Conservation (phyloP, 2,113 vertebrate species). For the Dipodomys merriami region DNA sequence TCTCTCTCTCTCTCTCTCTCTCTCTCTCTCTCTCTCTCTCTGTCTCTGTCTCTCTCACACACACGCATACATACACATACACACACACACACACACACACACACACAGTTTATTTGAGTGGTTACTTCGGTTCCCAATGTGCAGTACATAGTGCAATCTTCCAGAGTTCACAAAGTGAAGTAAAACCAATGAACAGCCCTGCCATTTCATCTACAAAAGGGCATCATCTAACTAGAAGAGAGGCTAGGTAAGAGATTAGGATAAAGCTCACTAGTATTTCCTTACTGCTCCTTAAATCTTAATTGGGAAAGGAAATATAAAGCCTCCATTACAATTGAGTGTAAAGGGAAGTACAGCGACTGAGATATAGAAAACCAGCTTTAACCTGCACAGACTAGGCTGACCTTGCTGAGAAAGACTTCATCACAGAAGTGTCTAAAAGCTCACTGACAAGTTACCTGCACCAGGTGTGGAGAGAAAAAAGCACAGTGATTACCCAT, state of each 20-base stretch:
- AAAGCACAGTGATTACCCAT: not conserved
- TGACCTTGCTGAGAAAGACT: not conserved
- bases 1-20: too few species aligned
- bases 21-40: too few species aligned
- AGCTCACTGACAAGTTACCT: not conserved
- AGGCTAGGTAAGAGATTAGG: not conserved
- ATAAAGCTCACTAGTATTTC: not conserved
- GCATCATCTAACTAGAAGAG: not conserved
- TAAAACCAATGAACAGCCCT: not conserved
- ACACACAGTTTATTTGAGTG: too few species aligned
- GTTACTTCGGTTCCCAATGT: not conserved
- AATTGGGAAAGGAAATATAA: not conserved
- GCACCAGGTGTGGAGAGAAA: not conserved
- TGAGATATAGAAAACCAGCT: not conserved
- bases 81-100: too few species aligned
- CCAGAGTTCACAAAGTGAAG: not conserved
- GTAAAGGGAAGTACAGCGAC: not conserved
- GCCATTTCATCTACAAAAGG: not conserved
- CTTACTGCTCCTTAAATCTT: not conserved
- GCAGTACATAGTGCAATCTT: not conserved
- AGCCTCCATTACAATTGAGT: not conserved
- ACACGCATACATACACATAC: too few species aligned
- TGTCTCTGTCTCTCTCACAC: too few species aligned
- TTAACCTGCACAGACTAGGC: not conserved
- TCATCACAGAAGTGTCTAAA: not conserved